Base-by-base conservation (phyloP, 2,797 vertebrate genomes). In the Euphonia xanthogaster region DNA sequence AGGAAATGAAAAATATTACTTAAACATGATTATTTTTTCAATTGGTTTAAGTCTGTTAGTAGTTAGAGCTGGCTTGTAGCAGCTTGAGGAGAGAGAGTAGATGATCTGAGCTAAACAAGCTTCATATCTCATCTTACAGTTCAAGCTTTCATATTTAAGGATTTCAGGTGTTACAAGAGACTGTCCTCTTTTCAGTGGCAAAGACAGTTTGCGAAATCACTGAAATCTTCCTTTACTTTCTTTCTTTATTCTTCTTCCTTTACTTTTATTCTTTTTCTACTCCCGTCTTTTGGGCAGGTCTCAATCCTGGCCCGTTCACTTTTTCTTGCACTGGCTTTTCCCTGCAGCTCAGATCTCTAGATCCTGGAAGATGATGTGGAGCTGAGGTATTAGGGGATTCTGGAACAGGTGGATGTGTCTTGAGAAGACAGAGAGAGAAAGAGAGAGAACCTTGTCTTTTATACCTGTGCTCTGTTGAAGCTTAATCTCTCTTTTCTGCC, bases 261-360 rank as follows among this genome's bases (percentile, higher is more conserved):
- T 76, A 11, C 20, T 57, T 71, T 50, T 53, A 7, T 33, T 72
- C 27, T 57, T 81, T 57, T 35, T 81, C 50, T 84, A 11, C 12
- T 74, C 8, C 33, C 10, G 11, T 72, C 7, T 21, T 58, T 68
- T 47, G 35, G 23, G 18, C 24, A 54, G 7, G 11, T 77, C 27
- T 77, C 25, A 50, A 0, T 76, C 50, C 25, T 55, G n/a, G 12
- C 22, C 25, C 0, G 0, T 61, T 92, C 28, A 20, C 14, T 86
- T 74, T 72, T 14, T 30, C 35, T 22, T 78, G 25, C 1, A 16
- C 27, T 4, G 2, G 1, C n/a, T 57, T n/a, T 74, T 83, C 14
- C 22, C 24, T 72, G 35, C 25, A 39, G 21, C 40, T 74, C 6
- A 2, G 10, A 20, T 39, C 42, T 75, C 23, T 76, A 66, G 55